Conservation (phyloP, 2,888 invertebrate species). For the Epinotia demarniana region DNA sequence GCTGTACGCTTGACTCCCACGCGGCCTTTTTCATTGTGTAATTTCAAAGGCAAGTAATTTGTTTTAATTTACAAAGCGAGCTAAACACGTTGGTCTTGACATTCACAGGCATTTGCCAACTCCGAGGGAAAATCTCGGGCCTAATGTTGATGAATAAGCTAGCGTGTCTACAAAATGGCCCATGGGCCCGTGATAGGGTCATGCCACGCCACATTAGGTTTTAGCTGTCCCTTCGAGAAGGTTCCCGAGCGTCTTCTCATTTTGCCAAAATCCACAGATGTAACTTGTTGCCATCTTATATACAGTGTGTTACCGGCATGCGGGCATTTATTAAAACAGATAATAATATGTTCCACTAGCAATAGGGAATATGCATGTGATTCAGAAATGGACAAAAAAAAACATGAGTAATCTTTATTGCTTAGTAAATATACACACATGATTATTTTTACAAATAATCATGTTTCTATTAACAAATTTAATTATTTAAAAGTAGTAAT, state of each 20-base stretch:
- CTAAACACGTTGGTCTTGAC: conserved; percentile 30
- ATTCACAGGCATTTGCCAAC: conserved; percentile 15
- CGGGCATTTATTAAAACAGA: too few species aligned
- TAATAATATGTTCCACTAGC: too few species aligned
- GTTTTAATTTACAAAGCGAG: conserved; percentile 24
- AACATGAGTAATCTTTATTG: too few species aligned
- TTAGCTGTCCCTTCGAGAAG: conserved; percentile 19
- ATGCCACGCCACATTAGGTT: conserved; percentile 35
- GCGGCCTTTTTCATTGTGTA: neutral
- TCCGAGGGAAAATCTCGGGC: conserved; percentile 35
- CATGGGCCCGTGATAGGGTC: conserved; percentile 23
- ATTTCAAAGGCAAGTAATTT: conserved; percentile 12
- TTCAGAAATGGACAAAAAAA: too few species aligned
- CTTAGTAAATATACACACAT: too few species aligned
- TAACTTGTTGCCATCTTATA: too few species aligned
- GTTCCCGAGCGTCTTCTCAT: neutral
- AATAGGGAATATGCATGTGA: too few species aligned
- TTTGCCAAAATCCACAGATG: neutral
- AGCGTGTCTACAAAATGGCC: conserved; percentile 38
- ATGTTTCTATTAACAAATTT: too few species aligned
- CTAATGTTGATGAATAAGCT: conserved; percentile 43
- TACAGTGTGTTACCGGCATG: too few species aligned
- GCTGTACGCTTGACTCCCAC: neutral
- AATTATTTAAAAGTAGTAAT: too few species aligned
- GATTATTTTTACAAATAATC: too few species aligned